phyloP scores from a whole-genome alignment of 1,140 invertebrate species.

The Bombyx mori region DNA sequence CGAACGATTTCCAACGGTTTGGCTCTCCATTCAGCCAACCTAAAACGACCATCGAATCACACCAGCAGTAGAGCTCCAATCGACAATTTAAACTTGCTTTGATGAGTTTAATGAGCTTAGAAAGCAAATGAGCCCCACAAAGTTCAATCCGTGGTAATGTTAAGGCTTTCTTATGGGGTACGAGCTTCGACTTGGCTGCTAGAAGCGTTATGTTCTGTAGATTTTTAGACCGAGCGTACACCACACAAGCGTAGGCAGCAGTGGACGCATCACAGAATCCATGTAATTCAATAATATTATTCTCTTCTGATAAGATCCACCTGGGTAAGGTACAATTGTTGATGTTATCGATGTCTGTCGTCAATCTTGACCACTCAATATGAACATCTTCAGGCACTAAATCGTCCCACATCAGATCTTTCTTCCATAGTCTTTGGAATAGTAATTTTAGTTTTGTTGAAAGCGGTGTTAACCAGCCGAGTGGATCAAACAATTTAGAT shows the following conservation, averaged over 20 bases:
- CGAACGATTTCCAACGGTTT: conserved; percentile 12
- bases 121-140: background rate
- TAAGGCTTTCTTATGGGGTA: no score
- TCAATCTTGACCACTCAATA: conserved; percentile 8
- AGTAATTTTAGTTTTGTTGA: no score
- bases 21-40: conserved; percentile 16
- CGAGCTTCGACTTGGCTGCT: no score
- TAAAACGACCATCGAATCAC: conserved; percentile 15
- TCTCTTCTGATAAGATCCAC: no score
- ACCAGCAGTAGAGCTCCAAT: background rate
- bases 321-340: conserved; percentile 5
- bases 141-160: no score
- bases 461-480: background rate
- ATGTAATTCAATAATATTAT: conserved; percentile 7
- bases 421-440: background rate
- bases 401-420: conserved; percentile 8
- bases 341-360: conserved; percentile 7
- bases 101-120: background rate
- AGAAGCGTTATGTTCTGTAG: conserved; percentile 5
- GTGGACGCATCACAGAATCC: conserved; percentile 13
- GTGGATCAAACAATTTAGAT: conserved; percentile 1
- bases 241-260: conserved; percentile 9
- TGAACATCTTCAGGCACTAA: conserved; percentile 5
- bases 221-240: conserved; percentile 3
- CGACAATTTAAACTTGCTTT: background rate